Evolutionary conservation across 1,140 invertebrate species (phyloP).

Genomic region (Wiebesia pumilae): DNA sequence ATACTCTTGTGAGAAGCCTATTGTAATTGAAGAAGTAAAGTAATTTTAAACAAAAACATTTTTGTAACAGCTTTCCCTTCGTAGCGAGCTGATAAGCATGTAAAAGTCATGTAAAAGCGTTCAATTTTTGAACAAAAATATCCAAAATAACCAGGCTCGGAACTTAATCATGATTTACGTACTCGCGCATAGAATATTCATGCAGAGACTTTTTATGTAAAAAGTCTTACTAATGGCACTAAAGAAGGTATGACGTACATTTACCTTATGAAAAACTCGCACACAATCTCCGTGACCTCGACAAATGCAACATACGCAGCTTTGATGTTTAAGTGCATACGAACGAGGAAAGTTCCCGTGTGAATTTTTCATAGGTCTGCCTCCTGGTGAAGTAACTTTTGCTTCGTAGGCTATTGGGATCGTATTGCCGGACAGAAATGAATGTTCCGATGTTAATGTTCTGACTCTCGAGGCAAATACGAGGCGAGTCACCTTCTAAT

Average conservation of each 20-base stretch:
- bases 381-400: background rate
- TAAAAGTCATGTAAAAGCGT: no score
- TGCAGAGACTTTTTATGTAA: background rate
- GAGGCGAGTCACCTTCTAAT: background rate
- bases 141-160: no score
- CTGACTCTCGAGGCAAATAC: background rate
- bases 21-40: no score
- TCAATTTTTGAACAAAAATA: no score
- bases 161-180: no score
- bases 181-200: background rate
- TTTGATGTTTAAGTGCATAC: background rate
- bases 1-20: no score
- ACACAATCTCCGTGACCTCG: background rate
- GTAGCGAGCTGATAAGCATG: no score
- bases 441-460: background rate
- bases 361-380: background rate
- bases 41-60: no score
- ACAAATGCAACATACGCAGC: background rate
- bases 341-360: background rate
- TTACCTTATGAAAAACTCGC: background rate
- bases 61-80: no score
- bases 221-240: background rate
- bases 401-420: background rate
- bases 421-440: background rate
- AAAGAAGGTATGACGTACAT: background rate